phyloP scores from a whole-genome alignment of 1,140 invertebrate genomes.

The Macrocentrus cingulum region DNA sequence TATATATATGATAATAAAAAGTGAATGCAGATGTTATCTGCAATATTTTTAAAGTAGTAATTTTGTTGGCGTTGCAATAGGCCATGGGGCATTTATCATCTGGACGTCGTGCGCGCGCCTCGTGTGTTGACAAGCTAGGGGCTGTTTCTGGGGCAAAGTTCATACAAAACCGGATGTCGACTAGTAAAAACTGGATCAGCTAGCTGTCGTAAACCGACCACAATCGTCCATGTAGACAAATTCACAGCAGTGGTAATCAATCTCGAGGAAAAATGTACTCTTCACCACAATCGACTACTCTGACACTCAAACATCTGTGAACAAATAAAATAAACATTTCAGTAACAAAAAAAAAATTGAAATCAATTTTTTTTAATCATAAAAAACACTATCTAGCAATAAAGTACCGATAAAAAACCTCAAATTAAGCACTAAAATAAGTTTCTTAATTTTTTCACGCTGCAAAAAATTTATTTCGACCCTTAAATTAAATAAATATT shows the following conservation, averaged over 20 bases:
- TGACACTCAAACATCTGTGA: background rate
- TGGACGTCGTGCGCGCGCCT: constrained; percentile 45
- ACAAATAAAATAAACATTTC: no score
- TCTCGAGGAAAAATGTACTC: constrained; percentile 1
- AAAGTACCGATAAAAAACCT: no score
- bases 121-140: constrained; percentile 56
- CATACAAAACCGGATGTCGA: constrained; percentile 42
- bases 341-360: no score
- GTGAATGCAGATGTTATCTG: constrained; percentile 44
- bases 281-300: background rate
- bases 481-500: no score
- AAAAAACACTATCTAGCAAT: no score
- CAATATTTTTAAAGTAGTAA: constrained; percentile 48
- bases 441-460: no score
- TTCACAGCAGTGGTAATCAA: constrained; percentile 51
- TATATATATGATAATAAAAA: background rate
- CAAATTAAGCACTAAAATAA: no score
- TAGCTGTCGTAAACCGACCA: constrained; percentile 45
- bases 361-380: no score
- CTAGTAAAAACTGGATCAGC: constrained; percentile 41
- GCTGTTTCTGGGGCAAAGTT: constrained; percentile 52
- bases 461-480: no score
- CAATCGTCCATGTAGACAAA: constrained; percentile 59
- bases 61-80: constrained; percentile 54
- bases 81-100: constrained; percentile 52